Base-by-base conservation (phyloP, 1,140 invertebrate species). In the Linepithema humile region DNA sequence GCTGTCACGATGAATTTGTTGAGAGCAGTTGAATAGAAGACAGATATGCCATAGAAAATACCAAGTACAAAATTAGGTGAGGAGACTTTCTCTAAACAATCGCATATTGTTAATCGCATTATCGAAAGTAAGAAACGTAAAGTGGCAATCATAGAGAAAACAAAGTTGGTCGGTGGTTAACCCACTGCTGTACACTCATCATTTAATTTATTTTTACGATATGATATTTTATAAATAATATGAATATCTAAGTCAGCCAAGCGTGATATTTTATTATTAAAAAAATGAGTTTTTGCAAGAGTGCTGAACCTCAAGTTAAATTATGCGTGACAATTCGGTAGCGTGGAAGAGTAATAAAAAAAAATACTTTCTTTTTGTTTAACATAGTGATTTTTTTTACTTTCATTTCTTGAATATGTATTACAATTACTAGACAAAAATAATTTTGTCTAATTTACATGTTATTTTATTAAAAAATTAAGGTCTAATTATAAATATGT, bases 131-230 rank as follows among this genome's bases (percentile, higher is more conserved):
- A 55, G 70, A 59, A 26, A 73, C 20, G 12, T 20, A 26, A 23
- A 59, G 43, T 43, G 40, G 78, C 55, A 50, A 74, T 80, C 53
- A 69, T 77, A 43, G 78, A 60, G 69, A 82, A 82, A 82, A 82
- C 57, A 32, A 20, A 26, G 40, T 69, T 20, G 53, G 53, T 55
- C 53, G 23, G n/a, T 20, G 23, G 26, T 64, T 77, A 74, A 59
- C 40, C 57, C 38, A 74, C 38, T 59, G 38, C 32, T 23, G 10
- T n/a, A 15, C 26, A 29, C 40, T 35, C 26, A 12, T 9, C 53
- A 20, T 32, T 74, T 74, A 77, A 65, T 50, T 77, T 77, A 43
- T 64, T 65, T 50, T 10, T 1, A 48, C 59, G n/a, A 38, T 48
- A 23, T 6, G 15, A 23, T 17, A 40, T 64, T 38, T 26, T 50